These are phyloP conservation scores for Corythoichthys haematopterus DNA, from an alignment of 2,113 vertebrate species.

Conservation along the genomic window DNA sequence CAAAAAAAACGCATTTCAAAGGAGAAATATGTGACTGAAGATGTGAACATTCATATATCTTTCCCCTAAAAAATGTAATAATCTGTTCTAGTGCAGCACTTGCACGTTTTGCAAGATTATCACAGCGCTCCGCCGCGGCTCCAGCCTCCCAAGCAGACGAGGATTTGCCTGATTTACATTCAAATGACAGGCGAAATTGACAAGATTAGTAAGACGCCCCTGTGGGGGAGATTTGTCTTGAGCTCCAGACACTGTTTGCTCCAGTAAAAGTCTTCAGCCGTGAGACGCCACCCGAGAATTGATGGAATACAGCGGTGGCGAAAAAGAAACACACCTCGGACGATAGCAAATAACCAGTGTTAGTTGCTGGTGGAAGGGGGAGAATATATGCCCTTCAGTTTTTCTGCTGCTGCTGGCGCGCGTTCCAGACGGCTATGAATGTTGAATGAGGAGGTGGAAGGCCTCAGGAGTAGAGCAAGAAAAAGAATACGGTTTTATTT, in stretches of 20 bases:
- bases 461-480: conserved; percentile 7
- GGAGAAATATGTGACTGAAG: conserved; percentile 6
- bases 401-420: conserved; percentile 35
- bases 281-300: not conserved
- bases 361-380: conserved; percentile 25
- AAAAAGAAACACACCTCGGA: conserved; percentile 16
- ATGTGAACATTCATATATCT: not conserved
- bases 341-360: conserved; percentile 25
- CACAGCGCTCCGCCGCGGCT: not conserved
- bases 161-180: conserved; percentile 23
- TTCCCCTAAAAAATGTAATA: not conserved
- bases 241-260: conserved; percentile 13
- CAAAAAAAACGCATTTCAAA: not conserved
- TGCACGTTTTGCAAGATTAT: conserved; percentile 14
- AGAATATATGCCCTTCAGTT: conserved; percentile 38
- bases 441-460: conserved; percentile 50
- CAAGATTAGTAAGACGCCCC: conserved; percentile 12
- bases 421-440: conserved; percentile 56
- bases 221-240: conserved; percentile 21
- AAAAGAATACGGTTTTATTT: conserved; percentile 5
- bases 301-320: not conserved
- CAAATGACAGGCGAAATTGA: conserved; percentile 14
- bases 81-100: not conserved
- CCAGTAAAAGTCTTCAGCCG: conserved; percentile 12
- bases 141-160: conserved; percentile 1